Conservation (phyloP, 30 jellyfish, hydroid and myxozoan species). For the Hydra vulgaris region DNA sequence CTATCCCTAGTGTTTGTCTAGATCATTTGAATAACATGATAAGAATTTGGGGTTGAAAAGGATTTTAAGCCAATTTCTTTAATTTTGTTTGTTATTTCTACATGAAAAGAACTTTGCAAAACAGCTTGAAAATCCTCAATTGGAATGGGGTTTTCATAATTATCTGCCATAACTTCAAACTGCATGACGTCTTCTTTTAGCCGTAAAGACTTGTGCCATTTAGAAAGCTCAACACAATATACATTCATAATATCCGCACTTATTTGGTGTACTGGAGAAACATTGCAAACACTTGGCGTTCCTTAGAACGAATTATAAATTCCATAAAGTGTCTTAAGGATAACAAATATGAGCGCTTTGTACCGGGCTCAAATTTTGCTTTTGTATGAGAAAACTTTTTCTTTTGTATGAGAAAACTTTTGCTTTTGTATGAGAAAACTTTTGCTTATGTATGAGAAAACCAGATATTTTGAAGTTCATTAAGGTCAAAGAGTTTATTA, state of each 20-base stretch:
- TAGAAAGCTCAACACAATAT: neutral
- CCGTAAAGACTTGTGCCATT: neutral
- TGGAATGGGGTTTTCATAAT: neutral
- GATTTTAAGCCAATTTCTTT: neutral
- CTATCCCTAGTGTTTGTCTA: neutral
- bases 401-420: neutral
- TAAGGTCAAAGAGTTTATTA: neutral
- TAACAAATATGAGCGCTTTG: slow-evolving; percentile 1
- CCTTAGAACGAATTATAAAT: neutral
- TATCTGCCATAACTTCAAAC: neutral
- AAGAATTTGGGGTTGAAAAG: neutral
- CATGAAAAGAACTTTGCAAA: neutral
- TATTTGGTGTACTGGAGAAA: neutral
- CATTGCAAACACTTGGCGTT: slow-evolving; percentile 2
- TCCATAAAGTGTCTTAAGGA: slow-evolving; percentile 7
- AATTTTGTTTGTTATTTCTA: neutral
- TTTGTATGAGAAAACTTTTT: neutral
- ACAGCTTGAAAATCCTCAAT: neutral
- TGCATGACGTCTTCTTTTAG: neutral
- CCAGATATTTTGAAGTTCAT: neutral
- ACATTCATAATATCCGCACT: neutral
- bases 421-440: neutral
- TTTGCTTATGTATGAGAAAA: neutral
- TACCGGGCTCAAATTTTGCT: neutral
- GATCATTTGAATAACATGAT: neutral